Evolutionary conservation across 2,113 vertebrate genomes (phyloP).

Genomic region (Naja naja): DNA sequence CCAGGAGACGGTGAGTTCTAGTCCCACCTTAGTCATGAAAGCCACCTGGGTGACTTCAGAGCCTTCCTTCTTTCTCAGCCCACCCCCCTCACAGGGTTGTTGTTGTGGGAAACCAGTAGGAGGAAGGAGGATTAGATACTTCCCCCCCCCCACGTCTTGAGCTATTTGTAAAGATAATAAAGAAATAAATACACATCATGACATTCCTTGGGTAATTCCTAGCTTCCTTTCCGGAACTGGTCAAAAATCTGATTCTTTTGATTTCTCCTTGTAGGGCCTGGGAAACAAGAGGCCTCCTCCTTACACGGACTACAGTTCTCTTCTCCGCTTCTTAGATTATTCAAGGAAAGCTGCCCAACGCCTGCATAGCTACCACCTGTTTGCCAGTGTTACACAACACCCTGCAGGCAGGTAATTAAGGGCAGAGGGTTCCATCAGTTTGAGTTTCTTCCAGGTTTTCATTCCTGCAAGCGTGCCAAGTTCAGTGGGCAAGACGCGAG

Average conservation of each 20-base stretch:
- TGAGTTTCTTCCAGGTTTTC: background rate
- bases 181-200: background rate
- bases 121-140: too few relatives aligned
- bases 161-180: too few relatives aligned
- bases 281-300: background rate
- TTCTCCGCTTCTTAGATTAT: background rate
- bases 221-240: too few relatives aligned
- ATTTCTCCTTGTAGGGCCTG: background rate
- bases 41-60: too few relatives aligned
- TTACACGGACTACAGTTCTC: rapidly evolving
- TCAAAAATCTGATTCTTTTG: background rate
- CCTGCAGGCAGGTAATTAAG: background rate
- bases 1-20: too few relatives aligned
- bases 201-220: background rate
- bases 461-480: background rate
- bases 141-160: too few relatives aligned
- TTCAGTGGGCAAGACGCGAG: background rate
- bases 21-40: too few relatives aligned
- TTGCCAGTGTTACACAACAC: background rate
- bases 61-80: too few relatives aligned
- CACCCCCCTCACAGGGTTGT: too few relatives aligned
- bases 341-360: background rate
- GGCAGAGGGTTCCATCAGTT: background rate
- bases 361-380: background rate
- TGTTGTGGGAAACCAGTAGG: background rate